Percentiles rank a stretch among this genome's conserved stretches.
phyloP scores from a whole-genome alignment of 2,797 vertebrate genomes.

The Gadopsis marmoratus region DNA sequence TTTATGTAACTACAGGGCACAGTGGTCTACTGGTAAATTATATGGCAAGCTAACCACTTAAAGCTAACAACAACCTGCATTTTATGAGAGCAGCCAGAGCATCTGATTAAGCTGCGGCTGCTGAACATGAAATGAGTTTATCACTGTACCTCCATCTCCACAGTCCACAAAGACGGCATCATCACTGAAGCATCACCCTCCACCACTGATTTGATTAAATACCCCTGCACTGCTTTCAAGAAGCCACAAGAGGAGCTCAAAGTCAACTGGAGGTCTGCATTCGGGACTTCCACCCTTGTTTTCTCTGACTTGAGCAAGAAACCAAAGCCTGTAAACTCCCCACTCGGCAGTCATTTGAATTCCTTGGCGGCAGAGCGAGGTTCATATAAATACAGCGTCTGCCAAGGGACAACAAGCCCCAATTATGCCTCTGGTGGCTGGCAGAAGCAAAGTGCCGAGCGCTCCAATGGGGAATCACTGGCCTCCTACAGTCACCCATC shows the following conservation, averaged over 20 bases:
- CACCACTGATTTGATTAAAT: slow-evolving; percentile 86
- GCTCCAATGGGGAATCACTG: slow-evolving; percentile 78
- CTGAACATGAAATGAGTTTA: slow-evolving; percentile 64
- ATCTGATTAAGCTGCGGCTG: slow-evolving; percentile 58
- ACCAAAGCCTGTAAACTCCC: slow-evolving; percentile 65
- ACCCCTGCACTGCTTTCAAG: slow-evolving; percentile 90
- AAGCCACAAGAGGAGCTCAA: slow-evolving; percentile 89
- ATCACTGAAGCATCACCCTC: slow-evolving; percentile 71
- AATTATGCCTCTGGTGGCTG: slow-evolving; percentile 84
- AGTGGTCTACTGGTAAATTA: slow-evolving; percentile 45
- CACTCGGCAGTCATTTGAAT: slow-evolving; percentile 76
- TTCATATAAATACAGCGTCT: slow-evolving; percentile 72
- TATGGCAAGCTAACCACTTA: slow-evolving; percentile 58
- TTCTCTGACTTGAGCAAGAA: slow-evolving; percentile 88
- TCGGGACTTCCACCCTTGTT: slow-evolving; percentile 92
- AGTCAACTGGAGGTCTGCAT: slow-evolving; percentile 91
- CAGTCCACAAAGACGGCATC: slow-evolving; percentile 78
- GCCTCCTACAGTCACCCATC: slow-evolving; percentile 84
- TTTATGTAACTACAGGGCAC: slow-evolving; percentile 38
- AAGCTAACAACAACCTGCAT: slow-evolving; percentile 57
- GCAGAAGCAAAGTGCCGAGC: slow-evolving; percentile 75
- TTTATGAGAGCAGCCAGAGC: slow-evolving; percentile 55
- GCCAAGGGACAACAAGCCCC: slow-evolving; percentile 81
- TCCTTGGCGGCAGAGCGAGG: slow-evolving; percentile 75
- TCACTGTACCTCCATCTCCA: slow-evolving; percentile 58